Base-by-base conservation (phyloP, 1,140 invertebrate genomes). In the Ips typographus region DNA sequence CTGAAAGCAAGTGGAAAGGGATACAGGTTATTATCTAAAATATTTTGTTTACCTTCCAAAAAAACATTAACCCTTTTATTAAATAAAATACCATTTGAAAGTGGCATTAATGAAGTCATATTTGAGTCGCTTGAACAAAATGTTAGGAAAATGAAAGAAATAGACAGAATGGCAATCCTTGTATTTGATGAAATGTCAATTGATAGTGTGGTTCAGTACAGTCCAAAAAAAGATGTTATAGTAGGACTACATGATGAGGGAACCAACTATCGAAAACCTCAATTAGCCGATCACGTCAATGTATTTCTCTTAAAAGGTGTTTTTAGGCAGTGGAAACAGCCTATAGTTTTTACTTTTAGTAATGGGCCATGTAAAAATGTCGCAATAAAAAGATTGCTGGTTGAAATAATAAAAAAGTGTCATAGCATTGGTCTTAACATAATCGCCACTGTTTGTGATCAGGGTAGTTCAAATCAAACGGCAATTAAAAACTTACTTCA, bases 31-130 rank as follows among this genome's bases (percentile, higher is more conserved):
- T 22, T 22, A 22, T 22, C 22, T 22, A 22, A 22, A 22, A 22
- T 22, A 22, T 22, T 22, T 22, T 22, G 22, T 22, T 22, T 22
- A 22, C 22, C 22, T 22, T 67, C 73, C 36, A 61, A 22, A 47
- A 73, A 70, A 70, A 77, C 70, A 3, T 52, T 74, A 53, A 58
- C 38, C 37, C 72, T 65, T 55, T 41, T 79, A 8, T 56, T 79
- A 6, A 68, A 67, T 49, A 67, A 65, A 39, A 39, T 77, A 5
- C 65, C 71, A n/a, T 76, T 74, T 52, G 69, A 72, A 42, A 64
- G 73, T 58, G 75, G 68, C 51, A 76, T 76, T 58, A 77, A 80
- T 59, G 60, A 52, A 65, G 56, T 74, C 1, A 64, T 71, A 3
- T 67, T 73, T 53, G 38, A 65, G 3, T 37, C 2, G 0, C 51